Percentiles rank a stretch among this genome's conserved stretches.
Conservation (phyloP, 2,113 vertebrate genomes). For the Lepus timidus region DNA sequence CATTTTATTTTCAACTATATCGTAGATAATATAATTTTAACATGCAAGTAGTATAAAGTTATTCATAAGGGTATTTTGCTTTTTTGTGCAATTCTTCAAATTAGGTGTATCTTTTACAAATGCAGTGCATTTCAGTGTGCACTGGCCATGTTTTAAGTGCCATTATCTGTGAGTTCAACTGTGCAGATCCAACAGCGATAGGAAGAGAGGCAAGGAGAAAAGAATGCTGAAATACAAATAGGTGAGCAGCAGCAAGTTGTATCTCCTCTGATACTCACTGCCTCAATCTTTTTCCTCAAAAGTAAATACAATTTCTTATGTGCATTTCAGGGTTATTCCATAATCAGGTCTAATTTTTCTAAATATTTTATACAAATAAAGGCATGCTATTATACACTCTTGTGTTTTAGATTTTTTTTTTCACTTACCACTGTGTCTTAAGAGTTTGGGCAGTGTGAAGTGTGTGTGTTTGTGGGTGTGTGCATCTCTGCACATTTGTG, state of each 20-base stretch:
- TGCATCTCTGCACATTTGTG: neutral
- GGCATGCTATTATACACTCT: neutral
- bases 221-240: neutral
- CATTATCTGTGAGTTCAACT: neutral
- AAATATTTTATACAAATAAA: neutral
- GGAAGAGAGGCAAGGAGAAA: neutral
- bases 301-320: neutral
- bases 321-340: constrained; percentile 36
- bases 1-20: neutral
- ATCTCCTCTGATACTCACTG: neutral
- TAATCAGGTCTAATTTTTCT: neutral
- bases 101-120: neutral
- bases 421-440: neutral
- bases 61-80: neutral
- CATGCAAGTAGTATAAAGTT: neutral
- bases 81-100: neutral
- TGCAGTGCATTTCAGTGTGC: neutral
- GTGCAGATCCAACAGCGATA: too few species aligned
- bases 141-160: neutral
- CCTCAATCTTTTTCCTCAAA: neutral
- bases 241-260: neutral
- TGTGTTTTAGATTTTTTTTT: neutral
- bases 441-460: neutral
- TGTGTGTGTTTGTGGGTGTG: neutral
- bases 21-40: constrained; percentile 4